Base-by-base conservation (phyloP, 2,797 vertebrate species). In the Sciurus vulgaris region DNA sequence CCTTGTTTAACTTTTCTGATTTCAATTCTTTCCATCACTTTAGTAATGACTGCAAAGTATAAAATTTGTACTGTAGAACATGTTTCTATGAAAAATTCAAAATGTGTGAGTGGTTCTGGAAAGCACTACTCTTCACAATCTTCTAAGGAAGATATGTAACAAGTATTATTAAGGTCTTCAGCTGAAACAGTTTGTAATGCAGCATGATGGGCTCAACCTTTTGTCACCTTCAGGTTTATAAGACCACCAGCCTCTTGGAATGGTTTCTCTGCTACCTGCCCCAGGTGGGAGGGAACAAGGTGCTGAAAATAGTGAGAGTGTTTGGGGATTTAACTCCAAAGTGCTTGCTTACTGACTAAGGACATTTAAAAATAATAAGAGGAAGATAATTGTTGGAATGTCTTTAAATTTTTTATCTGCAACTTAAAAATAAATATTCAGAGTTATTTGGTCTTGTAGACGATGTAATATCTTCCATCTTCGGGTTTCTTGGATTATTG, bases 1-100 rank as follows among this genome's bases (percentile, higher is more conserved):
- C 88, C 65, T 41, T 83, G 26, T 51, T 94, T 94, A 59, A 44
- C 14, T 18, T 85, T 83, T 87, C 51, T 89, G 61, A 95, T 69
- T 94, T 95, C 47, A 69, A 11, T 76, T 93, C 41, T 93, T 24
- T n/a, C 18, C n/a, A 84, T 51, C 56, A 51, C 14, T 86, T 69
- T 65, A 44, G 73, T 73, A 72, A 93, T 73, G 18, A 82, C 33
- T 38, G 47, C 33, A 56, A 61, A 85, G 35, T 74, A 15, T 38
- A 73, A 79, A 44, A 49, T 90, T 38, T 65, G 11, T 56, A 47
- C 44, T 74, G 5, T 69, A 47, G 79, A 95, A 51, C 26, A 35
- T 11, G 33, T 96, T 89, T 94, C 26, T 90, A 4, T 24, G 51
- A 38, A 12, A 10, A 78, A 38, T n/a, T 74, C 72, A 41, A 33